Evolutionary conservation across 2,113 vertebrate genomes (phyloP), one percentile per base, ranked within the genome.

Genomic region (Parus major): DNA sequence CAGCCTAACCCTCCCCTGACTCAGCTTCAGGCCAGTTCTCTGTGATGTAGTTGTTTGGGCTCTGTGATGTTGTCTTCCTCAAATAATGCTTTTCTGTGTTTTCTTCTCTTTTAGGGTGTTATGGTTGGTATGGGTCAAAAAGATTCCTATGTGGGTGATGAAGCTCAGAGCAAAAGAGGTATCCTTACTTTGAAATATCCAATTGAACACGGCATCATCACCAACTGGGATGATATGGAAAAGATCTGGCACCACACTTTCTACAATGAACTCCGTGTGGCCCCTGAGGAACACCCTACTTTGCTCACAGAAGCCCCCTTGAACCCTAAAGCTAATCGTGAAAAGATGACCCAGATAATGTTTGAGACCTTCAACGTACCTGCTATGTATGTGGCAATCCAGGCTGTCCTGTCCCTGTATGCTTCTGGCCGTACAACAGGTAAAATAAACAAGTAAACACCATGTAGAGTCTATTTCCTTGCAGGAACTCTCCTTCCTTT

Each of bases 311-410:
- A 99, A 96, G 98, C 99, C 35, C 99, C 99, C 1, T 97, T 99
- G 82, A 99, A 99, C 95, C 99, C 99, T 60, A 99, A 99, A 91
- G 99, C 99, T 94, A 99, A 99, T 93, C 98, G 99, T 46, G 99
- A 99, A 90, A 99, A 99, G 98, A 99, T 99, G 99, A 99, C 98
- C 49, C 99, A 99, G 98, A 99, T 99, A 98, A 99, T 99, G 99
- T 99, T 99, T 98, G 99, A 99, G 98, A 99, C 99, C 97, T 99
- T 99, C 98, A 99, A 99, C 1, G 99, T 99, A 92, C 99, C 99
- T 24, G 99, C 99, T 97, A 99, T 99, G 99, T 99, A 99, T 96
- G 99, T 99, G 96, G 99, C 99, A 60, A 99, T 99, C 98, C 99
- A 99, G 98, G 99, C 99, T 81, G 99, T 99, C 88, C 98, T 99